phyloP scores from a whole-genome alignment of 1,140 invertebrate genomes.

The Helicoverpa zea region DNA sequence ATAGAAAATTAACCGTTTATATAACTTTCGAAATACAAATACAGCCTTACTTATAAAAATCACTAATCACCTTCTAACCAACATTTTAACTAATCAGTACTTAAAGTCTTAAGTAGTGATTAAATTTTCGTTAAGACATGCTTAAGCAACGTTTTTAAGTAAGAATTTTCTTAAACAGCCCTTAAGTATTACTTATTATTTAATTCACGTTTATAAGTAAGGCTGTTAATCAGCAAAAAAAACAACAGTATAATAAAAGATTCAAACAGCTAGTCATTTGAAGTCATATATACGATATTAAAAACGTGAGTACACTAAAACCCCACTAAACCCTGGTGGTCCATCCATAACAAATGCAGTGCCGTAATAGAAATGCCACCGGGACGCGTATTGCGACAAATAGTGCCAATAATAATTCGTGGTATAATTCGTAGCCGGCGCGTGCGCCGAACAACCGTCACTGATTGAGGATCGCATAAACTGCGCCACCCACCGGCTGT shows the following conservation, averaged over 20 bases:
- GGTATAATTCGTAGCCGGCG: conserved; percentile 67
- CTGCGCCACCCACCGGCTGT: conserved; percentile 73
- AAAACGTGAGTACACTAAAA: neutral
- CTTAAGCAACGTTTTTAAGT: too few species aligned
- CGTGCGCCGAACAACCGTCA: conserved; percentile 76
- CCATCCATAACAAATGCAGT: conserved; percentile 62
- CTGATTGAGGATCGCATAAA: conserved; percentile 80
- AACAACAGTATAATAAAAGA: neutral
- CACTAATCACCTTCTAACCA: too few species aligned
- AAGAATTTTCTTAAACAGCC: too few species aligned
- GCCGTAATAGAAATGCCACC: conserved; percentile 57
- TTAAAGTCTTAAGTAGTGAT: too few species aligned
- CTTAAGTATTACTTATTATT: too few species aligned
- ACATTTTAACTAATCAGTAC: too few species aligned
- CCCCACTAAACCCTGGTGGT: conserved; percentile 61
- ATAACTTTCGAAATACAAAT: neutral
- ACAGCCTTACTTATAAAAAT: too few species aligned
- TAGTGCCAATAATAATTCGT: conserved; percentile 76
- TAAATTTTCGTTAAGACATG: too few species aligned
- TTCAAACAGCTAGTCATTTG: neutral
- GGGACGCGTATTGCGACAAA: conserved; percentile 67
- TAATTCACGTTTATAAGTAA: too few species aligned
- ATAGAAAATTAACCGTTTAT: neutral
- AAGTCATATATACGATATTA: conserved; percentile 3
- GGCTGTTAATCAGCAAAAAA: neutral